Conservation (phyloP, 2,888 invertebrate genomes). For the Megamerina dolium region DNA sequence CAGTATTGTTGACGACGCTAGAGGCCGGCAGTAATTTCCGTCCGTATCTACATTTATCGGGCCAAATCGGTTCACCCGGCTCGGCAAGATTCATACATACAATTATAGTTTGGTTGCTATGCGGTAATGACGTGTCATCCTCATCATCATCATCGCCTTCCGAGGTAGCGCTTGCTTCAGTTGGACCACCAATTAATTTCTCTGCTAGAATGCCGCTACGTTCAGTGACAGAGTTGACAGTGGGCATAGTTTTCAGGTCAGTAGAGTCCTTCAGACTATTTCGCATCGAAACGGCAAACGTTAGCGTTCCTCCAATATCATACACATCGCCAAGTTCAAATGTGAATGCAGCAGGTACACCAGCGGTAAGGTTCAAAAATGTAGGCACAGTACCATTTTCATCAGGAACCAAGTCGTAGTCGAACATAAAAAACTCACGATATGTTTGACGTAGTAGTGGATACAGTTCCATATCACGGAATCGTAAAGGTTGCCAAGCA, state of each 20-base stretch:
- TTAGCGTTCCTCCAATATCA: constrained; percentile 76
- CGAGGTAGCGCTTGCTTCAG: constrained; percentile 26
- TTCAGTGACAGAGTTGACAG: constrained; percentile 25
- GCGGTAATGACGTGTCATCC: constrained; percentile 19
- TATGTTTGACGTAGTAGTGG: constrained; percentile 57
- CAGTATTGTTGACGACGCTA: constrained; percentile 60
- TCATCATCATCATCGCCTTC: constrained; percentile 11
- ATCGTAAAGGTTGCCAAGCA: constrained; percentile 31
- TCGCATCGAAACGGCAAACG: constrained; percentile 64
- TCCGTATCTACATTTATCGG: constrained; percentile 57
- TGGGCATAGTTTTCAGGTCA: constrained; percentile 28
- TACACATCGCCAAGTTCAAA: constrained; percentile 64
- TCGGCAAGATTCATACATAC: constrained; percentile 59
- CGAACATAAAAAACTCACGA: constrained; percentile 70
- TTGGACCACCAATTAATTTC: constrained; percentile 33
- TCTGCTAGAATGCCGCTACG: constrained; percentile 40
- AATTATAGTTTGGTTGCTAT: constrained; percentile 52
- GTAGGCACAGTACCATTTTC: constrained; percentile 60
- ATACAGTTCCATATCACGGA: constrained; percentile 41
- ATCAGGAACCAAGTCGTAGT: constrained; percentile 64
- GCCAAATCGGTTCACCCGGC: constrained; percentile 58
- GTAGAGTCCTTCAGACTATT: constrained; percentile 47
- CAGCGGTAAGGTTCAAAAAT: constrained; percentile 62
- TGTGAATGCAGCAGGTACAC: constrained; percentile 59
- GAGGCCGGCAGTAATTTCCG: constrained; percentile 54